A percentile compares a stretch with the other conserved stretches of the same genome.
Conservation (phyloP, 2,113 vertebrate species). For the Notothenia coriiceps region DNA sequence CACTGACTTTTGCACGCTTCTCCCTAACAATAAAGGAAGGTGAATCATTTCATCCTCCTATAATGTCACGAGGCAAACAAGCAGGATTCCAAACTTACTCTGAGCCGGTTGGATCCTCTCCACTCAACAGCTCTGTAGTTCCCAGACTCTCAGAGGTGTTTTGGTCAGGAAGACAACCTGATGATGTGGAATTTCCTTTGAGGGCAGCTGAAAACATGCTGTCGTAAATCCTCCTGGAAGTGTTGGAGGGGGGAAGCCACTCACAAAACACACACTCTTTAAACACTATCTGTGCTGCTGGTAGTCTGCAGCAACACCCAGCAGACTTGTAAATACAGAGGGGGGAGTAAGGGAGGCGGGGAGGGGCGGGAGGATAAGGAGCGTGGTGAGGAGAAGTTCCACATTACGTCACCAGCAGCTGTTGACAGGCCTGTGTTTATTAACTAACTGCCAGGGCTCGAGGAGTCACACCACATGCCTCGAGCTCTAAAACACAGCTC, state of each 20-base stretch:
- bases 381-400: slow-evolving; percentile 71
- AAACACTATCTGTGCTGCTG: slow-evolving; percentile 59
- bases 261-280: slow-evolving; percentile 41
- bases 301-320: slow-evolving; percentile 72
- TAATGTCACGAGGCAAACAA: slow-evolving; percentile 40
- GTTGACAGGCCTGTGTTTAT: slow-evolving; percentile 79
- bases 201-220: slow-evolving; percentile 72
- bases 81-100: slow-evolving; percentile 62
- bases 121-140: slow-evolving; percentile 55
- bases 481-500: slow-evolving; percentile 1
- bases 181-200: slow-evolving; percentile 71
- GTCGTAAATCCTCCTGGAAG: slow-evolving; percentile 62
- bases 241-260: slow-evolving; percentile 32
- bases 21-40: neutral
- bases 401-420: slow-evolving; percentile 82
- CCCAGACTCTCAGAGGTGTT: slow-evolving; percentile 58
- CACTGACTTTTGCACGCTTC: neutral
- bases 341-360: slow-evolving; percentile 54
- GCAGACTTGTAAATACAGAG: slow-evolving; percentile 76
- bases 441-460: slow-evolving; percentile 67
- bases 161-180: slow-evolving; percentile 56
- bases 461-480: slow-evolving; percentile 53
- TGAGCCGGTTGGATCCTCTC: slow-evolving; percentile 43
- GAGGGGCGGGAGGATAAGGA: slow-evolving; percentile 61
- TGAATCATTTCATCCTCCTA: slow-evolving; percentile 8